Evolutionary conservation across 2,113 vertebrate genomes (phyloP).

Genomic region (Vicugna pacos): DNA sequence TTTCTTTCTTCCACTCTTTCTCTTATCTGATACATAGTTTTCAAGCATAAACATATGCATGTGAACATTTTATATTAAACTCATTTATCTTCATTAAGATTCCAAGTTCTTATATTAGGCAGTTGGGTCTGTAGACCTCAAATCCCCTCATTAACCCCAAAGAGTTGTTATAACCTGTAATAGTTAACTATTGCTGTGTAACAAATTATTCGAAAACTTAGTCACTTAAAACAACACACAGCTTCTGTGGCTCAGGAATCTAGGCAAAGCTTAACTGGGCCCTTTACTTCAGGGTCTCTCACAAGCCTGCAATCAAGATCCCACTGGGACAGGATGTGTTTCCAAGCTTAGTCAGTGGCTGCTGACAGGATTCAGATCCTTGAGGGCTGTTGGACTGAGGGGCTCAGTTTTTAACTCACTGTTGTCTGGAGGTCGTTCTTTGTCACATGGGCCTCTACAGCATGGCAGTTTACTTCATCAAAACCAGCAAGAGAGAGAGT

Average conservation of each 20-base stretch:
- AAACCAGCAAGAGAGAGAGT: background rate
- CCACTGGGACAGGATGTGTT: background rate
- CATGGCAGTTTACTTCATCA: background rate
- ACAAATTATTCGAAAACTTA: background rate
- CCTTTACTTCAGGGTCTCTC: background rate
- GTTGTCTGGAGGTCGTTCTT: background rate
- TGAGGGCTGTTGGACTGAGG: background rate
- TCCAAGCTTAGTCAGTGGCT: background rate
- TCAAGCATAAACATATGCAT: background rate
- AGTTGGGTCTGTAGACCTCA: background rate
- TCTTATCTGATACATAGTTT: background rate
- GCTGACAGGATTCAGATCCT: background rate
- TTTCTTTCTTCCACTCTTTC: background rate
- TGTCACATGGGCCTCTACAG: background rate
- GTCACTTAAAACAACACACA: background rate
- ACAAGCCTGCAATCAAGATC: background rate
- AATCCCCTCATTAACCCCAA: background rate
- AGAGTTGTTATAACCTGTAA: background rate
- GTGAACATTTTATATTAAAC: background rate
- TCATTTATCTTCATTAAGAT: slow-evolving; percentile 8
- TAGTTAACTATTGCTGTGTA: background rate
- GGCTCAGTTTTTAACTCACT: background rate
- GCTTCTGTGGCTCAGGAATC: background rate
- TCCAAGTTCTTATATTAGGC: background rate
- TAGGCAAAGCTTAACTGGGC: background rate